Base-by-base conservation (phyloP, 2,888 invertebrate species). In the Oscheius myriophilus region DNA sequence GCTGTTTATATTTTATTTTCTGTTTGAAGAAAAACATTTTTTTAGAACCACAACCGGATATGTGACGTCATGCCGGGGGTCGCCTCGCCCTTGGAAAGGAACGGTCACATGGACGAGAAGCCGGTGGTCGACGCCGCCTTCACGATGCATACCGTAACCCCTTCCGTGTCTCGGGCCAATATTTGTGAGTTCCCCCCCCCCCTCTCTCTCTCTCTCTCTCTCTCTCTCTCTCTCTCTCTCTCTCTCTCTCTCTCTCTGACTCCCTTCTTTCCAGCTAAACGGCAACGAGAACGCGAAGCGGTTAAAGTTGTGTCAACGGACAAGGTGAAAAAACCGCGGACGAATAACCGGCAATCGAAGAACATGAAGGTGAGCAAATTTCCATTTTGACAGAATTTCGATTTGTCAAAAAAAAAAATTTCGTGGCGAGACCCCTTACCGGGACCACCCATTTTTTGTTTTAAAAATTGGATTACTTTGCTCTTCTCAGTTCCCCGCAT, bases 1-100 rank as follows among this genome's bases (percentile, higher is more conserved):
- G n/a, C n/a, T n/a, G n/a, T n/a, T n/a, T n/a, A n/a, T n/a, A n/a
- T n/a, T n/a, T n/a, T n/a, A n/a, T n/a, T n/a, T n/a, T n/a, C n/a
- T n/a, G n/a, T n/a, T n/a, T n/a, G n/a, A n/a, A n/a, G n/a, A n/a
- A 21, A 53, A 33, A 3, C 9, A 33, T 33, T 57, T 21, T 51
- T 69, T 12, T 53, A 69, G 21, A 72, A 72, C 41, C 72, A 72
- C 46, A 72, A 72, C 45, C 72, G 72, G 55, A 55, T 72, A 69
- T 26, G 43, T 33, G 55, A 46, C 18, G 21, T 18, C 3, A 45
- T 55, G 55, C 6, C 25, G 14, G 39, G 33, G 25, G 25, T 55
- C 16, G 45, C 42, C 6, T 42, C 42, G 14, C 53, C 46, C 18
- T 16, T 33, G 33, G 61, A 61, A n/a, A 61, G 49, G 61, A 63